Base-by-base conservation (phyloP, 1,140 invertebrate genomes). In the Holotrichia oblita region DNA sequence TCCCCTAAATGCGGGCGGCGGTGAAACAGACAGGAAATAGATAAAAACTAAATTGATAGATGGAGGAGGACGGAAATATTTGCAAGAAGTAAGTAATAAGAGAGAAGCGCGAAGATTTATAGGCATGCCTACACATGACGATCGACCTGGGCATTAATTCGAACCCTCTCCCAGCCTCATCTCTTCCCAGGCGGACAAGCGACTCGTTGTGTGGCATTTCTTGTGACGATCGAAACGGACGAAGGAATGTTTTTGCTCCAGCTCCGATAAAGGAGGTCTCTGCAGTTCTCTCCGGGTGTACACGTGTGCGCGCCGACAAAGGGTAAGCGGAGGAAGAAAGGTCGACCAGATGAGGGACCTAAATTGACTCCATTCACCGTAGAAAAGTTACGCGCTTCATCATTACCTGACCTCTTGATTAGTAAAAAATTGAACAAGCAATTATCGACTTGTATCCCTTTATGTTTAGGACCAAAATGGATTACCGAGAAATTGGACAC, bases 21-120 rank as follows among this genome's bases (percentile, higher is more conserved):
- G 81, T 81, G 81, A 81, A 81, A 79, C 78, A 80, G 81, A 80
- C 81, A 80, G 79, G 81, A 81, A 81, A 81, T 80, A 77, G 79
- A 81, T 81, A 81, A 81, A 81, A 81, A 81, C 76, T 78, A 77
- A 80, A 81, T 81, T 79, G 81, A 81, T 81, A 80, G 79, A 81
- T 81, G 74, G 77, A 78, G 44, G 78, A 79, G 64, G 80, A 81
- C 59, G 77, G 61, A 40, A 77, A 74, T 77, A 73, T 77, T 78
- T 77, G 78, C 76, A 77, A 80, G 76, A 80, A 80, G 75, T 76
- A 48, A 55, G 76, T 76, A 81, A 81, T 81, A 79, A 80, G 78
- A 64, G 77, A 80, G 79, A 81, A 74, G n/a, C 78, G 76, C 76
- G 59, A 76, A 81, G 81, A 81, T 80, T 81, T 81, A 81, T 80